Conservation (phyloP, 1,140 invertebrate genomes). For the Heliconius melpomene region DNA sequence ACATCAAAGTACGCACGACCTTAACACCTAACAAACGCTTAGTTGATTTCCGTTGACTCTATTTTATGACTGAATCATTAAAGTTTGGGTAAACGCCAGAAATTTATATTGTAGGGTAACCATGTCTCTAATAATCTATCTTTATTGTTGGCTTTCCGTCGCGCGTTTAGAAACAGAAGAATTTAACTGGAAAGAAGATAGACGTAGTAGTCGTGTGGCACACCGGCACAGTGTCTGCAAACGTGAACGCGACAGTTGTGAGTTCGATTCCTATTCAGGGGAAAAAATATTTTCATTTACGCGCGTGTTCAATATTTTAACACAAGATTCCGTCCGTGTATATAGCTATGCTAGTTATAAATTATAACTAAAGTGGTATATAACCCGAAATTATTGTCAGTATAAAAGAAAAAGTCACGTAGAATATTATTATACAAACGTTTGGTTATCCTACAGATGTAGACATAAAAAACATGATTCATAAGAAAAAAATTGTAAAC, state of each 20-base stretch:
- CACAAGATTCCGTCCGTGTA: too few relatives aligned
- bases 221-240: too few relatives aligned
- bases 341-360: too few relatives aligned
- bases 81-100: constrained; percentile 7
- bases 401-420: not conserved
- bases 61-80: constrained; percentile 9
- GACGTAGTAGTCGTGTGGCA: too few relatives aligned
- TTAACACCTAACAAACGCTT: constrained; percentile 15
- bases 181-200: too few relatives aligned
- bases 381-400: not conserved
- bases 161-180: too few relatives aligned
- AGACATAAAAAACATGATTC: constrained; percentile 1
- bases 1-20: constrained; percentile 11
- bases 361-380: too few relatives aligned
- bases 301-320: too few relatives aligned
- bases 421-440: not conserved
- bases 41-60: constrained; percentile 14
- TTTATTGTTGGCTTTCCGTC: not conserved
- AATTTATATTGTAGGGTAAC: not conserved
- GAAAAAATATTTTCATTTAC: too few relatives aligned
- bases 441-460: not conserved
- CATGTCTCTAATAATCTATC: not conserved
- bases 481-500: constrained; percentile 10
- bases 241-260: too few relatives aligned
- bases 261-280: too few relatives aligned